Conservation (phyloP, 1,140 invertebrate species). For the Orius insidiosus region DNA sequence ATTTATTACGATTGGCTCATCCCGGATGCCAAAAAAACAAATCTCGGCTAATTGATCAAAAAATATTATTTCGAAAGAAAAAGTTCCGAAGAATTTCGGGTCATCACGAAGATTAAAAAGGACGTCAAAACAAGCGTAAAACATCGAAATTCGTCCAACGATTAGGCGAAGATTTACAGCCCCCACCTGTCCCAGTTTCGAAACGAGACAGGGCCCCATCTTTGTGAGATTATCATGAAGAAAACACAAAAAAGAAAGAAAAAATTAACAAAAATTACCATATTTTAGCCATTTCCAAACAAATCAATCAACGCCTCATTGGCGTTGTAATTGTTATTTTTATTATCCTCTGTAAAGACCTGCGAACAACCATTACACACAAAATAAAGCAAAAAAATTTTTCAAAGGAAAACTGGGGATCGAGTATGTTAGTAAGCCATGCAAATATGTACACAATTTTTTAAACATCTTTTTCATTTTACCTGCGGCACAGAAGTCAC, state of each 20-base stretch:
- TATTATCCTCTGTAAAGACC: conserved; percentile 22
- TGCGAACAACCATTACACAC: conserved; percentile 17
- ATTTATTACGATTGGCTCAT: too few species aligned
- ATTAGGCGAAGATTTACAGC: not conserved
- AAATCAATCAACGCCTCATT: conserved; percentile 19
- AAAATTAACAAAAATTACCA: conserved; percentile 11
- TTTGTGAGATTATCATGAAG: conserved; percentile 44
- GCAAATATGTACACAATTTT: conserved; percentile 32
- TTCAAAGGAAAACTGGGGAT: too few species aligned
- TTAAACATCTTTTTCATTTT: conserved; percentile 59
- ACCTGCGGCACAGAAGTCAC: conserved; percentile 24
- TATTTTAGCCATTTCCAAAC: conserved; percentile 18
- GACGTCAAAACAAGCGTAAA: not conserved
- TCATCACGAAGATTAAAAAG: not conserved
- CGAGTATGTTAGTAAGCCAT: not conserved
- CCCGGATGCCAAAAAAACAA: too few species aligned
- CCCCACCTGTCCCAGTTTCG: not conserved
- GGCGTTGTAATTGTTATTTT: conserved; percentile 12
- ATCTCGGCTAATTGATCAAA: too few species aligned
- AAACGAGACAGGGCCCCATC: conserved; percentile 29
- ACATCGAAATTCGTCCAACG: not conserved
- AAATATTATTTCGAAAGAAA: too few species aligned
- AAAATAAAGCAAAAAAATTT: conserved; percentile 41
- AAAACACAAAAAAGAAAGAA: conserved; percentile 34
- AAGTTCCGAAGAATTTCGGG: not conserved